Conservation (phyloP, 2,888 invertebrate species). For the Eupithecia subumbrata region DNA sequence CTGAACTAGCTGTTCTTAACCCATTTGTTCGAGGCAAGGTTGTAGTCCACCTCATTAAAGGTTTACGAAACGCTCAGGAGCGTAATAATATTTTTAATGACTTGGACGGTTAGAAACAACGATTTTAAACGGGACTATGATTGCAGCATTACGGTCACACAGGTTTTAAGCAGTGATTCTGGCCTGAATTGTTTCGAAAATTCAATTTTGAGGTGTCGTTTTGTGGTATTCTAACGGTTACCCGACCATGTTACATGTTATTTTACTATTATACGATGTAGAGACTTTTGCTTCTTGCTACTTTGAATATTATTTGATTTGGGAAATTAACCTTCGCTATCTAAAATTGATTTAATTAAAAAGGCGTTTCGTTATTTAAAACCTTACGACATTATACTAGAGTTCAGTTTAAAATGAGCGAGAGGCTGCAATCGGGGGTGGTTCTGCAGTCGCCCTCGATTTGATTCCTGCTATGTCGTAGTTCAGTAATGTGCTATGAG, state of each 20-base stretch:
- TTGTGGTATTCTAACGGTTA: constrained; percentile 5
- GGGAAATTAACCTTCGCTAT: not conserved
- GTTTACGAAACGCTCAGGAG: constrained; percentile 49
- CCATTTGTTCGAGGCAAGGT: constrained; percentile 51
- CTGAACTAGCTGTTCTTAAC: constrained; percentile 22
- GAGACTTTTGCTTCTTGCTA: not conserved
- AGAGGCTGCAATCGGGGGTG: constrained; percentile 7
- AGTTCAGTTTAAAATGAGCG: constrained; percentile 16
- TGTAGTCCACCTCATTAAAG: constrained; percentile 54
- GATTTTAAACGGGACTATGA: constrained; percentile 23
- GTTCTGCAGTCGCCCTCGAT: constrained; percentile 25
- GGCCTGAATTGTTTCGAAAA: constrained; percentile 14
- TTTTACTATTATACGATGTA: not conserved
- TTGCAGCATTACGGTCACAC: constrained; percentile 28
- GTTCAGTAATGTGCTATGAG: constrained; percentile 34
- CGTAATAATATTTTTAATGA: constrained; percentile 46
- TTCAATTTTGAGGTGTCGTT: constrained; percentile 1
- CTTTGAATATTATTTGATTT: not conserved
- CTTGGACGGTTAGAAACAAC: constrained; percentile 22
- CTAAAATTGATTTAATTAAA: not conserved
- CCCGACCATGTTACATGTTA: not conserved
- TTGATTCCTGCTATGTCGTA: constrained; percentile 28
- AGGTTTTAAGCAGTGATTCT: constrained; percentile 20
- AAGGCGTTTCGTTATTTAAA: not conserved
- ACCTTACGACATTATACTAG: not conserved